Conservation (phyloP, 2,113 vertebrate genomes). For the Labeo rohita region DNA sequence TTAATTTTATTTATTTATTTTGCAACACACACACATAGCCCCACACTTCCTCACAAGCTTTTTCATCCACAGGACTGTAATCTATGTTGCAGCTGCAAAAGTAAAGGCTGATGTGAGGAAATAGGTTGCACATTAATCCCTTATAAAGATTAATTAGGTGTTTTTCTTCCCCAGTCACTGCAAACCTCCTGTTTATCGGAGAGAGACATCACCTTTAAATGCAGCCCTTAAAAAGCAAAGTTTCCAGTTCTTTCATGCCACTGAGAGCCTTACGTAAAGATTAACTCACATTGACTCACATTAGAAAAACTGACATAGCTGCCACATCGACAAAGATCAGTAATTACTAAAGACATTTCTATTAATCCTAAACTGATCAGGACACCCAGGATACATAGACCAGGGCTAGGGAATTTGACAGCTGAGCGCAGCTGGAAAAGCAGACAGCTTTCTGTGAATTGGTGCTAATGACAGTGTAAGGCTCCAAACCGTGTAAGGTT, state of each 20-base stretch:
- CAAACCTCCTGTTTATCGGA: slow-evolving; percentile 43
- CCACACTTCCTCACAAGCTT: background rate
- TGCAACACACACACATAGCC: background rate
- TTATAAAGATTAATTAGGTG: slow-evolving; percentile 72
- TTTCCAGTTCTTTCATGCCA: slow-evolving; percentile 70
- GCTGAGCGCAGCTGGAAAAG: slow-evolving; percentile 55
- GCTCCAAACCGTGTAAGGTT: slow-evolving; percentile 57
- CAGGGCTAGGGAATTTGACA: slow-evolving; percentile 55
- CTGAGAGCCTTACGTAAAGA: slow-evolving; percentile 65
- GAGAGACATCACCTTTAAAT: slow-evolving; percentile 68
- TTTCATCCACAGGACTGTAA: background rate
- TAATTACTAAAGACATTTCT: slow-evolving; percentile 71
- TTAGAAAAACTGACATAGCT: slow-evolving; percentile 71
- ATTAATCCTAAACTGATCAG: slow-evolving; percentile 72
- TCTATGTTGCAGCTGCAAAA: slow-evolving; percentile 15
- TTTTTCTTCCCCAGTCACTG: slow-evolving; percentile 55
- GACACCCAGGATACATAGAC: slow-evolving; percentile 49
- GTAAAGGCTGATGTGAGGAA: slow-evolving; percentile 50
- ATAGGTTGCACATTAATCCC: slow-evolving; percentile 61
- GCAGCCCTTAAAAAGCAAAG: slow-evolving; percentile 67
- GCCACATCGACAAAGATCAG: slow-evolving; percentile 57
- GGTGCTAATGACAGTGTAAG: slow-evolving; percentile 62
- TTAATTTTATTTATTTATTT: background rate
- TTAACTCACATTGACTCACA: slow-evolving; percentile 68
- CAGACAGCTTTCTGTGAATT: slow-evolving; percentile 67